Evolutionary conservation across 2,888 invertebrate genomes (phyloP), one percentile per base, ranked within the genome.

Genomic region (Gymnocheta viridis): DNA sequence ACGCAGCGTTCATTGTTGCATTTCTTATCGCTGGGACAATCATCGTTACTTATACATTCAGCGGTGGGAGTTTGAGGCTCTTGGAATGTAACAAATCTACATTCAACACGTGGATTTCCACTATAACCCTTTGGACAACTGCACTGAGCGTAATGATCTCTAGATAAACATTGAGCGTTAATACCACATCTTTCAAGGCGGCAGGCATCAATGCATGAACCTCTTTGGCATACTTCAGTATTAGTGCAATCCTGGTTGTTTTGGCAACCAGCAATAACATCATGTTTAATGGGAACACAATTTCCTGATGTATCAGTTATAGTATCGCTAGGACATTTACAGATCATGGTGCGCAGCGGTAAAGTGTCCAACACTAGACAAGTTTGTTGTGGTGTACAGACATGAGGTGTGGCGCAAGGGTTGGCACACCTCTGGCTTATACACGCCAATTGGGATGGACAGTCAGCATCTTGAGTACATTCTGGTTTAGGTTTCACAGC

Each of bases 311-410:
- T 93, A 86, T 96, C 96, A 0, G 95, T 94, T 56, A 96, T 94
- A 0, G 96, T 96, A 84, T 97, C 97, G 49, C 95, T 94, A 17
- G 97, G 96, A 91, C 98, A 98, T 88, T 96, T 94, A 89, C 98
- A 98, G 87, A 97, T 96, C 87, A 97, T 95, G 0, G 97, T 97
- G 69, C 97, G 94, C 85, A 97, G 92, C 2, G 98, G 97, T 58
- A 95, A 89, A 0, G 96, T 95, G 87, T 97, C 96, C 12, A 96
- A 93, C 0, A 96, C 96, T 81, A 94, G 93, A 90, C 98, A 98
- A 80, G 95, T 94, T 87, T 98, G 96, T 86, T 96, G 96, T 5
- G 94, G 92, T 17, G 94, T 95, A 89, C 98, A 98, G 56, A 96
- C 94, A 86, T 95, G 94, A 9, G 94, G 94, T 5, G 93, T 91